Percentiles rank a stretch among this genome's conserved stretches.
Conservation (phyloP, 1,140 invertebrate species). For the Coptotermes formosanus region DNA sequence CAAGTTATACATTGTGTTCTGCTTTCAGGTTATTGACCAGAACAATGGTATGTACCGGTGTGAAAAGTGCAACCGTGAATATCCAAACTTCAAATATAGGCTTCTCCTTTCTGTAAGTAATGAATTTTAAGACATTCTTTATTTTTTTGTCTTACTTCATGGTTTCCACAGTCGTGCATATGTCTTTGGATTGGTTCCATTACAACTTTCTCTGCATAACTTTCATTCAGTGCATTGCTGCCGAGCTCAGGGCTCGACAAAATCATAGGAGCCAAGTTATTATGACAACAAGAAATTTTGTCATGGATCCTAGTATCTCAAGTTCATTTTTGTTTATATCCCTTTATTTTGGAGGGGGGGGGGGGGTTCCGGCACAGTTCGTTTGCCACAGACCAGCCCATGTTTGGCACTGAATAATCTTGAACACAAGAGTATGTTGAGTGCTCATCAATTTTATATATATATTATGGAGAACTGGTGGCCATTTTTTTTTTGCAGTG, state of each 20-base stretch:
- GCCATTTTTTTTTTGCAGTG: too few relatives aligned
- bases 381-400: too few relatives aligned
- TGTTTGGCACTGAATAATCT: too few relatives aligned
- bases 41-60: conserved; percentile 87
- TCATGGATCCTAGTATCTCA: too few relatives aligned
- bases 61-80: conserved; percentile 89
- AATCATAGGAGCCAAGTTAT: too few relatives aligned
- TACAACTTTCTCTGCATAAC: background rate
- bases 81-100: conserved; percentile 82
- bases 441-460: too few relatives aligned
- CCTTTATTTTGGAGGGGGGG: too few relatives aligned
- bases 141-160: background rate
- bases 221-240: background rate
- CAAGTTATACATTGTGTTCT: background rate
- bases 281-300: too few relatives aligned
- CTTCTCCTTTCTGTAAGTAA: conserved; percentile 74
- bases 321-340: too few relatives aligned
- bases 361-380: too few relatives aligned
- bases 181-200: background rate
- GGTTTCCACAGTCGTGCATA: background rate
- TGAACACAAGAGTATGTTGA: too few relatives aligned
- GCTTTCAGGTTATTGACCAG: conserved; percentile 68
- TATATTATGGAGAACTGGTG: too few relatives aligned
- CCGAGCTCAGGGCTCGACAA: background rate
- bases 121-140: conserved; percentile 13